Conservation (phyloP, 2,113 vertebrate genomes). For the Microtus montanus region DNA sequence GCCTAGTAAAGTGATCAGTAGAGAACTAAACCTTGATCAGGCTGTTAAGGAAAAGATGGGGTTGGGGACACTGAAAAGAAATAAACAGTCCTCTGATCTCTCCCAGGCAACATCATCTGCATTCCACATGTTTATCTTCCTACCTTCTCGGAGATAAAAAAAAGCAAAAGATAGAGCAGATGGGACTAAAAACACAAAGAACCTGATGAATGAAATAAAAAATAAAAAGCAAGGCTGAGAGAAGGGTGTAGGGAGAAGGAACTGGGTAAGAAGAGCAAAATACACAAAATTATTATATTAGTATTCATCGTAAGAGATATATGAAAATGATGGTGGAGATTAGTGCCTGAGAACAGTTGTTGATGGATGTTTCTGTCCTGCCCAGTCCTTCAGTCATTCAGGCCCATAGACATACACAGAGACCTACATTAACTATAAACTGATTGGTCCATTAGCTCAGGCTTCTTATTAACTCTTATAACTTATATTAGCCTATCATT, state of each 20-base stretch:
- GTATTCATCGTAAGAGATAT: neutral
- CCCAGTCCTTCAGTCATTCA: no score
- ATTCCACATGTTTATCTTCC: slow-evolving; percentile 40
- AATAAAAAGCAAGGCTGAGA: neutral
- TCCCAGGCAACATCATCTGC: slow-evolving; percentile 32
- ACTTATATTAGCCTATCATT: no score
- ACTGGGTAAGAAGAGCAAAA: neutral
- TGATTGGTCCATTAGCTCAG: no score
- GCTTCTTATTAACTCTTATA: no score
- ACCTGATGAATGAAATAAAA: neutral
- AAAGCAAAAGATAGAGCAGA: slow-evolving; percentile 24
- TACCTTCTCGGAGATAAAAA: slow-evolving; percentile 19
- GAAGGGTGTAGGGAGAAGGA: neutral
- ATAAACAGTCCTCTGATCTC: slow-evolving; percentile 25
- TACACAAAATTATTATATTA: neutral
- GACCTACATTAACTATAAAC: no score
- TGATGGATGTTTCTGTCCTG: no score
- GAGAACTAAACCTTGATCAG: neutral
- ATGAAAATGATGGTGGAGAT: neutral
- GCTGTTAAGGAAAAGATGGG: neutral
- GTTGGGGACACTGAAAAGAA: neutral
- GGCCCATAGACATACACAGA: no score
- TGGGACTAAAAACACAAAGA: slow-evolving; percentile 33
- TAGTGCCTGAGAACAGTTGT: no score
- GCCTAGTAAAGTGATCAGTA: slow-evolving; percentile 22